These are phyloP conservation scores for Cinara cedri DNA, from an alignment of 2,888 invertebrate species.

Conservation along the genomic window DNA sequence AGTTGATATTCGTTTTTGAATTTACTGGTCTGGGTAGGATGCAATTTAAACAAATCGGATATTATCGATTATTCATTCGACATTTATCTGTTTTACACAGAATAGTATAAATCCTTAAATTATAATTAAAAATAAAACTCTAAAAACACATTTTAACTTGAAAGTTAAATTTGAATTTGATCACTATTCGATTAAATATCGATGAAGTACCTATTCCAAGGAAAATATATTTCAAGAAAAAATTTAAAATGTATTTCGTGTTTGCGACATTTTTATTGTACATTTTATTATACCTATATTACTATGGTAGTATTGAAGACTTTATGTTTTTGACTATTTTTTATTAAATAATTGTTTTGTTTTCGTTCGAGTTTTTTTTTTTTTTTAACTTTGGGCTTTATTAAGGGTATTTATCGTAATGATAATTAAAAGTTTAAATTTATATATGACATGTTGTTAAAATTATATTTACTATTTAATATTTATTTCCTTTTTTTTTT, in stretches of 20 bases:
- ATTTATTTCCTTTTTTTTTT: slow-evolving; percentile 39
- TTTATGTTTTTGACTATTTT: slow-evolving; percentile 43
- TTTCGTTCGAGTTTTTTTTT: slow-evolving; percentile 48
- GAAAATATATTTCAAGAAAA: too few species aligned
- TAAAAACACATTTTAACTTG: not conserved
- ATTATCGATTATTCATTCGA: slow-evolving; percentile 35
- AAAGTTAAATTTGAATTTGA: slow-evolving; percentile 10
- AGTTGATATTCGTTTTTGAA: slow-evolving; percentile 44
- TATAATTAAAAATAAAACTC: slow-evolving; percentile 19
- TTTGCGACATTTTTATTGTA: slow-evolving; percentile 41
- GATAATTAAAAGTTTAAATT: slow-evolving; percentile 48
- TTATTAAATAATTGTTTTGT: slow-evolving; percentile 53
- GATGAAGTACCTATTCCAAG: not conserved
- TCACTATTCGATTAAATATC: slow-evolving; percentile 2
- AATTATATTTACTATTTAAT: slow-evolving; percentile 55
- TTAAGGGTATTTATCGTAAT: slow-evolving; percentile 51
- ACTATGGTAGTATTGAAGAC: slow-evolving; percentile 44
- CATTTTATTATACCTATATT: slow-evolving; percentile 39
- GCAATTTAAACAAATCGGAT: slow-evolving; percentile 49
- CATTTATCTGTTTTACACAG: slow-evolving; percentile 36
- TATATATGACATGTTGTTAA: slow-evolving; percentile 54
- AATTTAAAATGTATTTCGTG: slow-evolving; percentile 34
- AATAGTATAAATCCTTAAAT: slow-evolving; percentile 27
- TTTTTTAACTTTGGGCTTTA: slow-evolving; percentile 50
- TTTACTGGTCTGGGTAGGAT: slow-evolving; percentile 51